Evolutionary conservation across 2,888 invertebrate species (phyloP), one percentile per base, ranked within the genome.

Genomic region (Synanthedon myopaeformis): DNA sequence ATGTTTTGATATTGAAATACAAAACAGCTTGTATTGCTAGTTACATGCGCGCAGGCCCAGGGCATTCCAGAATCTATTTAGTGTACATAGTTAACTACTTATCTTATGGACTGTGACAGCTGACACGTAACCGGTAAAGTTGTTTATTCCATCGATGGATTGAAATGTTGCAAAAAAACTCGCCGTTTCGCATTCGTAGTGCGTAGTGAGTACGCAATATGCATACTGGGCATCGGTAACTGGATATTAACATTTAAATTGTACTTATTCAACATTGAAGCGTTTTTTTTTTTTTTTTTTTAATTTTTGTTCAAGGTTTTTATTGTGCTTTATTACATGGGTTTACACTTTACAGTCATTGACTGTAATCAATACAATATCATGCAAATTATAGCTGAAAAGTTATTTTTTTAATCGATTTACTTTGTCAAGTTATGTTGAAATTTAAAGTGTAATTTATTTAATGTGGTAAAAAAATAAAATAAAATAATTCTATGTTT

Each of bases 121-220:
- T 82, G 83, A 76, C 74, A 71, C 70, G 72, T 61, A 76, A 77
- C 79, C 74, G 69, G 78, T 75, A 71, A 55, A 67, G 65, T 59
- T 58, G 70, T 70, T 72, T 76, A 72, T 65, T 53, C 80, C 74
- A 65, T 76, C 59, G 71, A 76, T 66, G 73, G 77, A 78, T 79
- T 76, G 68, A 74, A 70, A 75, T 75, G 66, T 69, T 59, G 58
- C 59, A 56, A 56, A 55, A 69, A 74, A 78, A 76, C 69, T 63
- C 58, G 53, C 55, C 59, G 61, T 64, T 72, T 75, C 69, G 64
- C 69, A 78, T 76, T 74, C 75, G 70, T 54, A 58, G 55, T 63
- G 55, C 56, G 59, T 63, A 55, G 55, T 57, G 55, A 54, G 56
- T 61, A 69, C 66, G 70, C 67, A 67, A 61, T 64, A 65, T 64